A percentile compares a stretch with the other conserved stretches of the same genome.
Evolutionary conservation across 2,113 vertebrate genomes (phyloP).

Genomic region (Rallus limicola): DNA sequence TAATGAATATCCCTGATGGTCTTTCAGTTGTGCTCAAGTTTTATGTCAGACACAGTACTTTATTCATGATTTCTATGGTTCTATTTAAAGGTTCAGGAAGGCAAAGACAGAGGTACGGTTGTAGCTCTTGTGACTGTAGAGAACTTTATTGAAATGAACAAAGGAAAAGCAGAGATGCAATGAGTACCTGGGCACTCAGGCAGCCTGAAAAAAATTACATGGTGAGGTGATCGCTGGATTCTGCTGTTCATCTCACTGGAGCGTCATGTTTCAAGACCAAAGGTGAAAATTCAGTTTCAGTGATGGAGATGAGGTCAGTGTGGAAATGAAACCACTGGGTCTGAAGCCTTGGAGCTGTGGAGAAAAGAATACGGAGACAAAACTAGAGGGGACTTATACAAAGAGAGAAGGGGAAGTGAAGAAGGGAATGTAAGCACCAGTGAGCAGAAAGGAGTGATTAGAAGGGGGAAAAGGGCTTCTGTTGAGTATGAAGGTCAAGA

Average conservation of each 20-base stretch:
- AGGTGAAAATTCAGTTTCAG: background rate
- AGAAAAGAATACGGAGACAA: background rate
- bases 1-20: background rate
- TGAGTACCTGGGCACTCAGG: background rate
- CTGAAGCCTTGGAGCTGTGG: background rate
- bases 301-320: background rate
- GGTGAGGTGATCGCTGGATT: background rate
- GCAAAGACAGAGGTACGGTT: background rate
- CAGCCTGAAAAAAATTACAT: background rate
- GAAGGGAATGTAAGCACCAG: rapidly evolving
- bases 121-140: background rate
- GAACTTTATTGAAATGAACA: background rate
- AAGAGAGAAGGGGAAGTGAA: background rate
- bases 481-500: background rate
- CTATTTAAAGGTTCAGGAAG: background rate
- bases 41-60: background rate
- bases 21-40: background rate
- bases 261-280: background rate
- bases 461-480: background rate
- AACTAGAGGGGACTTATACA: background rate
- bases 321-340: background rate
- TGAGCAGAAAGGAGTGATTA: background rate
- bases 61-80: background rate
- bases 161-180: background rate
- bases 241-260: background rate